Evolutionary conservation across 1,140 invertebrate genomes (phyloP), one percentile per base, ranked within the genome.

Genomic region (Drosophila asahinai): DNA sequence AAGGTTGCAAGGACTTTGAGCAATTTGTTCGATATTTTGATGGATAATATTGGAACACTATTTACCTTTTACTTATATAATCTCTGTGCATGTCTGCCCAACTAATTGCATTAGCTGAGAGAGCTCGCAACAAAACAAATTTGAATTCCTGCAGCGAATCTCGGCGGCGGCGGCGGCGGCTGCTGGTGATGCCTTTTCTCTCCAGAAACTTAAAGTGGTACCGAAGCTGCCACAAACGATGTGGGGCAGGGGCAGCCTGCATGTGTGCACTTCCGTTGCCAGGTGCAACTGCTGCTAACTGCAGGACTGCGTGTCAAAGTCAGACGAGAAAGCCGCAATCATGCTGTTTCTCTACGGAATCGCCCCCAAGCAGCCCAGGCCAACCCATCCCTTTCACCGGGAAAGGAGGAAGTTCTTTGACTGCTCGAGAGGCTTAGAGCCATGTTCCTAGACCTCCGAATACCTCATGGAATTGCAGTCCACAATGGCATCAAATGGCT

Each of bases 291-390:
- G 43, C 58, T 72, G 51, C 60, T 51, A 55, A 64, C 42, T 63
- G 52, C 40, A 67, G 38, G 57, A 63, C 73, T 77, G 51, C 40
- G 73, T 86, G 80, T 76, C 83, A 87, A 80, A 80, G 80, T 65
- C 83, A 77, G 71, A 48, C 60, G 43, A 68, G 72, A 73, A 86
- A 77, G 64, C 83, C 72, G 64, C 84, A 86, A 80, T 89, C 86
- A 80, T 64, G 72, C 52, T 51, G 65, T 22, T 60, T 27, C 47
- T 60, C 38, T 52, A 19, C 63, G 30, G 63, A 47, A 25, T 43
- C 15, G 12, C 30, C 58, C 73, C 48, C 51, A 55, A 12, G 43
- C 36, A 25, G 17, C 22, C 5, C 66, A 30, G 4, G 6, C 52
- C n/a, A n/a, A n/a, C 33, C 8, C 42, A 15, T 9, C 12, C 25